Base-by-base conservation (phyloP, 2,888 invertebrate genomes). In the Anagyrus pseudococci region DNA sequence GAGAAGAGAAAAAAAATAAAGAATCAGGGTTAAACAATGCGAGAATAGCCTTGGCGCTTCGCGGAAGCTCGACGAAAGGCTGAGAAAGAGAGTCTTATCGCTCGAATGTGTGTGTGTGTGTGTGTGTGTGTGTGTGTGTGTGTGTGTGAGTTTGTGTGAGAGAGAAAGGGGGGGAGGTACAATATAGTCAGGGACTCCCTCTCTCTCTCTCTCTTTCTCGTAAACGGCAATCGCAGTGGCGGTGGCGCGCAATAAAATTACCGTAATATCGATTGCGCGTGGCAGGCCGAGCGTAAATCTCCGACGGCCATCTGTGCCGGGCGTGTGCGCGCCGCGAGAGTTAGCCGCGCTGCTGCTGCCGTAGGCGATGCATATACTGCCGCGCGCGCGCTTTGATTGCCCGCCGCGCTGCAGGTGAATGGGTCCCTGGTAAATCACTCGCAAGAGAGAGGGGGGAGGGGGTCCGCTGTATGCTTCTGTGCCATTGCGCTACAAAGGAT, bases 331-430 rank as follows among this genome's bases (percentile, higher is more conserved):
- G 58, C 60, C 43, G 58, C 64, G 59, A 60, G 58, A 57, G 64
- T n/a, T 22, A 26, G 33, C 19, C 29, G n/a, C n/a, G n/a, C n/a
- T n/a, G n/a, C n/a, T n/a, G n/a, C n/a, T n/a, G n/a, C n/a, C n/a
- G n/a, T n/a, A n/a, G n/a, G n/a, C n/a, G n/a, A n/a, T 46, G 43
- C n/a, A 41, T 29, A 33, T 13, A 17, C 7, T 56, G 54, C 17
- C 22, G n/a, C 25, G 22, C 40, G 10, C 48, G 41, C 23, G 56
- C 62, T 60, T 61, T 66, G 62, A 67, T 68, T 67, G 60, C 67
- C 59, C 44, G 62, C 58, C 57, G 61, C 66, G 47, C 50, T 2
- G 67, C 67, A 68, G 68, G 68, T 62, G 67, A 58, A n/a, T n/a
- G n/a, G n/a, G n/a, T n/a, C n/a, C n/a, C n/a, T 44, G 61, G 65